Evolutionary conservation across 2,797 vertebrate species (phyloP), one percentile per base, ranked within the genome.

Genomic region (Nannoperca australis): DNA sequence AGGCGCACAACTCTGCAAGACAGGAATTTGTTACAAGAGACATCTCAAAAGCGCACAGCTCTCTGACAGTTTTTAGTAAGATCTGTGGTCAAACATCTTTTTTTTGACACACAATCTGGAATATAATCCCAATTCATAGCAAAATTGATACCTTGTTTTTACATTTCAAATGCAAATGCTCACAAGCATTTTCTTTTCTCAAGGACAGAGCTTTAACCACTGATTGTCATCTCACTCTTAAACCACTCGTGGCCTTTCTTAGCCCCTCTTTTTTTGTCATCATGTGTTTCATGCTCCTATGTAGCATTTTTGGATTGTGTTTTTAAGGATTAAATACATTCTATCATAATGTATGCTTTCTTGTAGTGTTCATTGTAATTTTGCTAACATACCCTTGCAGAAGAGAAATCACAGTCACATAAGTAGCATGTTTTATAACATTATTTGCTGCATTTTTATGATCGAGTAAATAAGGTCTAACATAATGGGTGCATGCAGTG

Each of bases 51-150:
- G 79, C 61, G 30, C 53, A 44, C 64, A 49, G 61, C 6, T 3
- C 56, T 65, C 74, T 45, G 38, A 61, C 44, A 74, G 76, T n/a
- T 81, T 82, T 74, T 76, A 77, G 82, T 84, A 18, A 78, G 73
- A 40, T 63, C 50, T 45, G 9, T n/a, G 38, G 3, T 45, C n/a
- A 40, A 22, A 53, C n/a, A 27, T 64, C 34, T 71, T 10, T 38
- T 72, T 74, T 55, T 17, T 4, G 60, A 61, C 54, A 14, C 49
- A 65, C 76, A 54, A 78, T 49, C 4, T 70, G 20, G 7, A 70
- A 69, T 63, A 70, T 45, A 3, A 79, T 60, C 44, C 42, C 4
- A 9, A 50, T 34, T 60, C 18, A 72, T 10, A 59, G 51, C 13
- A 61, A 38, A 60, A 17, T 13, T 34, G 22, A 70, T 54, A 22